Evolutionary conservation across 2,113 vertebrate species (phyloP), one percentile per base, ranked within the genome.

Genomic region (Euleptes europaea): DNA sequence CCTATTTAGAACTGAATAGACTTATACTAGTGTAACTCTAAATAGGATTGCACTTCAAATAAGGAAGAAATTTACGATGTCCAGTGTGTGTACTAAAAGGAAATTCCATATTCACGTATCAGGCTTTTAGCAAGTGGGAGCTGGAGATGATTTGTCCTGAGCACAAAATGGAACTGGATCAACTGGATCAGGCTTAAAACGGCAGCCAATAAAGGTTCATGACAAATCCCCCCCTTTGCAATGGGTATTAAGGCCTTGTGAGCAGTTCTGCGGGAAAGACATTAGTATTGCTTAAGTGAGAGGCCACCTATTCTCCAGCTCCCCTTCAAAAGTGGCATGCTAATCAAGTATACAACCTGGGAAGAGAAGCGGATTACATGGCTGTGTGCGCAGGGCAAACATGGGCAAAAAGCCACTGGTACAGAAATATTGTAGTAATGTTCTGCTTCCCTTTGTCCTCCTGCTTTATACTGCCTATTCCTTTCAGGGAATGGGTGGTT

Each of bases 401-500:
- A 42, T n/a, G 31, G 23, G 17, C 63, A 33, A 80, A 42, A 42
- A 40, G 9, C 17, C 44, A 80, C 66, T 28, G 9, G 12, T 72
- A 40, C 12, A 78, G 84, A 60, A 66, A 42, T 40, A 38, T 19
- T n/a, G 31, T 70, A 8, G 66, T 49, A 0, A 74, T 91, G 82
- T 76, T 80, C 85, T 86, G 69, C 75, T 83, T 65, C n/a, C 13
- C 70, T 12, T 83, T 44, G 31, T 71, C 65, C 74, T 69, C 23
- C 1, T 76, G 28, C 66, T 76, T 71, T 49, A 49, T 49, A 80
- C 60, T 78, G 76, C 49, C 60, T 2, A 21, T 85, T 76, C 69
- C 21, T 92, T 92, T 93, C 28, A 82, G 17, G 69, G 44, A 88
- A 78, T 92, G 84, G 83, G 60, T 63, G 63, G 81, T 67, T 54